These are phyloP conservation scores for Mesochorus sp. DNA, from an alignment of 2,888 invertebrate genomes.

Conservation along the genomic window DNA sequence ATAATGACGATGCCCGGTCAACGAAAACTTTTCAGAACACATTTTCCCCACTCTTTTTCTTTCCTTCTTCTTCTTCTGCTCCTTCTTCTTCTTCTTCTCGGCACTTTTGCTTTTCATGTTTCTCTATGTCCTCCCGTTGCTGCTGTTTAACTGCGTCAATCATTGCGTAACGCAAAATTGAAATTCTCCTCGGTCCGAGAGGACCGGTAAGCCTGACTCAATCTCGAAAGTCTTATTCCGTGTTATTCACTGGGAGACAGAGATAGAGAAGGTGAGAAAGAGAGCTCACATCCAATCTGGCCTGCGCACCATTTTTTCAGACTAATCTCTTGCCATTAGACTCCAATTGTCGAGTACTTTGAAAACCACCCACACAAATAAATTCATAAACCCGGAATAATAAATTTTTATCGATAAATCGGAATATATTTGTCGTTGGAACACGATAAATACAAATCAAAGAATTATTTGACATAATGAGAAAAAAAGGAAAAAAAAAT, in stretches of 20 bases:
- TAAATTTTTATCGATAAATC: constrained; percentile 1
- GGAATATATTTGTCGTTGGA: not conserved
- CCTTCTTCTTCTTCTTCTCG: not conserved
- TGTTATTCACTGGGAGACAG: too few relatives aligned
- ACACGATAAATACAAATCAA: not conserved
- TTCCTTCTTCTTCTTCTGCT: not conserved
- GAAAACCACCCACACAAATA: not conserved
- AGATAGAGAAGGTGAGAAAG: too few relatives aligned
- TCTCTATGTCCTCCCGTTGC: not conserved
- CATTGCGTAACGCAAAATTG: constrained; percentile 60
- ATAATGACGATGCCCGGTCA: constrained; percentile 49
- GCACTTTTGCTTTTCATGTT: too few relatives aligned
- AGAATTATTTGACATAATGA: too few relatives aligned
- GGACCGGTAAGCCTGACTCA: constrained; percentile 56
- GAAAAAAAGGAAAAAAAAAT: too few relatives aligned
- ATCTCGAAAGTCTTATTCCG: constrained; percentile 62
- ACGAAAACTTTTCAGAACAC: constrained; percentile 26
- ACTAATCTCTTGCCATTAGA: not conserved
- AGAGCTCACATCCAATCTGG: too few relatives aligned
- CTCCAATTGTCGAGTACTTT: not conserved
- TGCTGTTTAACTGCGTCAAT: constrained; percentile 34
- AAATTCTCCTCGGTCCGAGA: constrained; percentile 56
- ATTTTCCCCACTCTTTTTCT: not conserved
- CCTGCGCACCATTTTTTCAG: constrained; percentile 5
- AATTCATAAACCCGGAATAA: too few relatives aligned